Evolutionary conservation across 2,888 invertebrate species (phyloP), one percentile per base, ranked within the genome.

Genomic region (Diaphora mendica): DNA sequence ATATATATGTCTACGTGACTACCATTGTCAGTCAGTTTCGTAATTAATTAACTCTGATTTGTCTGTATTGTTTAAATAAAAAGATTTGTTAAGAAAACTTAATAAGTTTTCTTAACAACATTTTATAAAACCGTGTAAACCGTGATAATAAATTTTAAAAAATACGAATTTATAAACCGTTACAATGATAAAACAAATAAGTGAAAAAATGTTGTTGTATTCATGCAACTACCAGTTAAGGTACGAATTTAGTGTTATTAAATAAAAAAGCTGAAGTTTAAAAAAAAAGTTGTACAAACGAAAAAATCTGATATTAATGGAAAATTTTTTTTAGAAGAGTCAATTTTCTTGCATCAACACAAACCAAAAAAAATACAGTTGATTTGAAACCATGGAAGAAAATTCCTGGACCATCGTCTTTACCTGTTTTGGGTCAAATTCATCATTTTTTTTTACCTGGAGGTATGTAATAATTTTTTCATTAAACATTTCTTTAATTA

Each of bases 321-420:
- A 20, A 48, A 8, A 8, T 44, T 44, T 44, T 1, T 44, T 35
- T 68, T 55, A 68, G 68, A 68, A 51, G 26, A 3, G 2, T 51
- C 35, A 55, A 3, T 51, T n/a, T 35, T 15, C n/a, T n/a, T n/a
- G 8, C 33, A 23, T 23, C 35, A 35, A 55, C 1, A 68, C 51
- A 68, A 51, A n/a, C 4, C 8, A 30, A 48, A 20, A 30, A 51
- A n/a, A 68, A 68, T 35, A 3, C n/a, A n/a, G 23, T n/a, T 8
- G 3, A n/a, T 59, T 33, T 68, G 15, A 74, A 74, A 26, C 33
- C 71, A 33, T 71, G 64, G 81, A 79, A 85, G 39, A 89, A 92
- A 30, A 91, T 94, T 51, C 93, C 93, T 2, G 93, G 94, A 39
- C 93, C 93, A 1, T 86, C 86, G 23, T 79, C 89, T 8, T 72